Evolutionary conservation across 2,888 invertebrate species (phyloP), one percentile per base, ranked within the genome.

Genomic region (Polia nebulosa): DNA sequence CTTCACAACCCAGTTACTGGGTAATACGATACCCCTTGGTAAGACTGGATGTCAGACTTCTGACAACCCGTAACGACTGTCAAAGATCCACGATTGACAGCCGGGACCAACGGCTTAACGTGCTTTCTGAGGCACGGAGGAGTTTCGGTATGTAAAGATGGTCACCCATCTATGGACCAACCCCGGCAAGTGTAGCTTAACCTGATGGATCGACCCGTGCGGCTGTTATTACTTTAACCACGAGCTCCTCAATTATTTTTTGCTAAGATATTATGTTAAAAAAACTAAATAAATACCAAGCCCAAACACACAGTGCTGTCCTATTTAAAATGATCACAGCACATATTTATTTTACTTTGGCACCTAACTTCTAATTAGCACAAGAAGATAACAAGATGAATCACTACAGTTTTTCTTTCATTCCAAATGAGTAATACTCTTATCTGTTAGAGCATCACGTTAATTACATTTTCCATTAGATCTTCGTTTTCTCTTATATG

Each of bases 391-490:
- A 72, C 34, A 34, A 60, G 56, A 64, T 61, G 58, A 68, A 60
- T 76, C 59, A 63, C 52, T n/a, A 36, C 17, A 47, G 68, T 57
- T 63, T 80, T 80, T 68, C 63, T 68, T 68, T 64, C 11, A 53
- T 68, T 49, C 4, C 9, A 34, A 58, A 68, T 76, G 59, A 63
- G 57, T 74, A 75, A 76, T 61, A 49, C 20, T 27, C 60, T 56
- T 77, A 76, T 76, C 59, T 55, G 15, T 32, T 25, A 32, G 68
- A 58, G 25, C 57, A 61, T 68, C 60, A 11, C 22, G 77, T 39
- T 76, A 80, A 80, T 77, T 77, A 80, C 64, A 69, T 76, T 77
- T 64, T 55, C 77, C 57, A 80, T 77, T 80, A 80, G 53, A 47
- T 51, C 41, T 55, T 39, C n/a, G 52, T 80, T 76, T 60, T 64